A percentile compares a stretch with the other conserved stretches of the same genome.
Evolutionary conservation across 2,797 vertebrate species (phyloP).

Genomic region (Agapornis canus): DNA sequence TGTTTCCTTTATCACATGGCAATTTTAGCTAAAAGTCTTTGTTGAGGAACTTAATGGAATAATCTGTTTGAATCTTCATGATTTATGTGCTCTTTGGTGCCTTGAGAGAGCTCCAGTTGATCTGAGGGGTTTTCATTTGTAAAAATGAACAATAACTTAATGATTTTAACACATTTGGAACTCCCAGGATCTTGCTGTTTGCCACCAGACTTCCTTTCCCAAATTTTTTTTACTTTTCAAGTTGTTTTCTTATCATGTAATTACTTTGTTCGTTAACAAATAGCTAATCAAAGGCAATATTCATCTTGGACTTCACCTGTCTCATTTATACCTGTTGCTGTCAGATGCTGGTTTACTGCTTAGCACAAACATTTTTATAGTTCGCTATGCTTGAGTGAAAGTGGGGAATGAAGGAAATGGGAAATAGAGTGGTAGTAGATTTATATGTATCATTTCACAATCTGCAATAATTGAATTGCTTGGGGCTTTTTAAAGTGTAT

Average conservation of each 20-base stretch:
- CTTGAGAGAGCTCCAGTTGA: neutral
- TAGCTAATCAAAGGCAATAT: neutral
- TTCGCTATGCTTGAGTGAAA: neutral
- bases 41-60: neutral
- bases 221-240: neutral
- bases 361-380: neutral
- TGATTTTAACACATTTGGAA: accelerated
- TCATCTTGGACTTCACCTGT: neutral
- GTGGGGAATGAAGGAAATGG: neutral
- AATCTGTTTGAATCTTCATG: neutral
- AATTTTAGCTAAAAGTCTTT: neutral
- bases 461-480: neutral
- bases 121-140: neutral
- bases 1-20: neutral
- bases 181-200: neutral
- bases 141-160: neutral
- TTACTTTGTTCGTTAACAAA: neutral
- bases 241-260: neutral
- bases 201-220: neutral
- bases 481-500: neutral
- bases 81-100: neutral
- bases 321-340: neutral
- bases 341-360: neutral
- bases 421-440: accelerated
- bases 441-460: neutral